phyloP scores from a whole-genome alignment of 2,888 invertebrate genomes.

The Rhingia campestris region DNA sequence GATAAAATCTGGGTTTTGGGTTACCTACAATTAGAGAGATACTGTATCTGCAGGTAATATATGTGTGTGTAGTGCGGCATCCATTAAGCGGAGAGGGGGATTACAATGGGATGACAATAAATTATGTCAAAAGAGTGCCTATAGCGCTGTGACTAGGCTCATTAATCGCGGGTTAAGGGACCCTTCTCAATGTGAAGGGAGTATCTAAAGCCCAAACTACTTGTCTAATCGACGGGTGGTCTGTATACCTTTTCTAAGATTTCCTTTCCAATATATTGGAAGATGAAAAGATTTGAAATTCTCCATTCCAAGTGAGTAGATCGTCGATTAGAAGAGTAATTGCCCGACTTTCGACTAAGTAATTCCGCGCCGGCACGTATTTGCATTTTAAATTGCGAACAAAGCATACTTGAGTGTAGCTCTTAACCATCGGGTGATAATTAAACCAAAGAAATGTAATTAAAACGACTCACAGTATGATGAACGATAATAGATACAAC shows the following conservation, averaged over 20 bases:
- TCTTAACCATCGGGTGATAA: neutral
- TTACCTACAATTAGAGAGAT: neutral
- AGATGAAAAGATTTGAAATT: slow-evolving; percentile 24
- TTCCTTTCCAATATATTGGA: no score
- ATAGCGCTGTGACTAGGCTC: neutral
- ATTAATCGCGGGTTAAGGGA: neutral
- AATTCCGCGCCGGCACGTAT: neutral
- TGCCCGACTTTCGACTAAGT: slow-evolving; percentile 11
- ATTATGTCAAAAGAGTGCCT: slow-evolving; percentile 14
- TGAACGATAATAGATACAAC: neutral
- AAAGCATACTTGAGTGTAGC: slow-evolving; percentile 17
- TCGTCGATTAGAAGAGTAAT: neutral
- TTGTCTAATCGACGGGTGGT: neutral
- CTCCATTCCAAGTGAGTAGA: slow-evolving; percentile 14
- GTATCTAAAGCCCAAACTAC: slow-evolving; percentile 8
- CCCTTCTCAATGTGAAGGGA: neutral
- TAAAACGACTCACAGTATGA: slow-evolving; percentile 1
- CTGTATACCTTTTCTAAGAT: neutral
- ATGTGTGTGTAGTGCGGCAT: neutral
- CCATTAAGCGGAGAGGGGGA: neutral
- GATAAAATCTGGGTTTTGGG: slow-evolving; percentile 2
- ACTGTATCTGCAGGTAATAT: slow-evolving; percentile 19
- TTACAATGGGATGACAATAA: slow-evolving; percentile 12
- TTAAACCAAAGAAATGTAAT: slow-evolving; percentile 24
- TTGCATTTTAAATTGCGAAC: slow-evolving; percentile 25